Evolutionary conservation across 2,113 vertebrate species (phyloP).

Genomic region (Pygoscelis antarcticus): DNA sequence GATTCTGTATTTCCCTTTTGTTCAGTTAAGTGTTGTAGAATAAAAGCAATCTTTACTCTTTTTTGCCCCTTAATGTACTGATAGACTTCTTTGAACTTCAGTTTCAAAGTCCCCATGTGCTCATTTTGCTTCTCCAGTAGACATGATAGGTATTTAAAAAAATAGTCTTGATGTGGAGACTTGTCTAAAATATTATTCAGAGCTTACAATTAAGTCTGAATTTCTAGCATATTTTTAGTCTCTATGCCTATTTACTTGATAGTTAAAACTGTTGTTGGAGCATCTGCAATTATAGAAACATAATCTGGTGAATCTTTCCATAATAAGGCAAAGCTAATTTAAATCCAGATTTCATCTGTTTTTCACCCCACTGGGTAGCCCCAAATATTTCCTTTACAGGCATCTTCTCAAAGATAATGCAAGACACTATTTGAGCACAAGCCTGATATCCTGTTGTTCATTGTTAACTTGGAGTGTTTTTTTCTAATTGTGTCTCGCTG

Average conservation of each 20-base stretch:
- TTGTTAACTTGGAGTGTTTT: not conserved
- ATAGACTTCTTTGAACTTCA: slow-evolving; percentile 14
- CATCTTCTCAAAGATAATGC: not conserved
- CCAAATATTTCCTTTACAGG: not conserved
- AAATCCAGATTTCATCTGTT: not conserved
- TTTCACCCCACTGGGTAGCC: not conserved
- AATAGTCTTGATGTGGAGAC: not conserved
- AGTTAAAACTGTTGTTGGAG: not conserved
- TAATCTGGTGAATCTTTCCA: not conserved
- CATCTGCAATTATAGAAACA: not conserved
- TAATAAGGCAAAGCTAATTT: not conserved
- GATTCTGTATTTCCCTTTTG: not conserved
- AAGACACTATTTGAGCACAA: not conserved
- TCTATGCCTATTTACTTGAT: not conserved
- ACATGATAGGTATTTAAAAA: not conserved
- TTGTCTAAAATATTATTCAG: not conserved
- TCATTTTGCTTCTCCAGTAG: not conserved
- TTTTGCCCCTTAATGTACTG: not conserved
- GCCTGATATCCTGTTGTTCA: not conserved
- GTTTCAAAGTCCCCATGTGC: not conserved
- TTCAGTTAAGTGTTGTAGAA: not conserved
- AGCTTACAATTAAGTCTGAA: not conserved
- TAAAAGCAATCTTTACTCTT: not conserved
- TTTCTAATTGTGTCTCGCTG: not conserved
- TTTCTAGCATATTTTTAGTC: not conserved